Conservation (phyloP, 2,888 invertebrate species). For the Heteropelma amictum region DNA sequence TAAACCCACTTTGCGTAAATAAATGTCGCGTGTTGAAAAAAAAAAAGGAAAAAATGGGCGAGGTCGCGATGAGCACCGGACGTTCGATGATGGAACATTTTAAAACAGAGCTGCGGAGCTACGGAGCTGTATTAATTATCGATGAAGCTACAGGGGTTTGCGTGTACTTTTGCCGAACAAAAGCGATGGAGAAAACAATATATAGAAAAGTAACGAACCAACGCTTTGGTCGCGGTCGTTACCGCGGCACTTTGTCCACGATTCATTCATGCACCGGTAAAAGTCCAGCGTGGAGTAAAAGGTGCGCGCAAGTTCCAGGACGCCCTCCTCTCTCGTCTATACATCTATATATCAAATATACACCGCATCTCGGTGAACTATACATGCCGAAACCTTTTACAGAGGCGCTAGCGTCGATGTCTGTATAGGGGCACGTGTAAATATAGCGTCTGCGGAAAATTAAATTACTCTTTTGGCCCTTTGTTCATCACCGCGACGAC, state of each 20-base stretch:
- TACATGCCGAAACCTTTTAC: conserved; percentile 15
- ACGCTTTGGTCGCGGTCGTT: conserved; percentile 51
- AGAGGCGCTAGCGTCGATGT: conserved; percentile 2
- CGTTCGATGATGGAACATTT: too few relatives aligned
- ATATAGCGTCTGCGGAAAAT: conserved; percentile 56
- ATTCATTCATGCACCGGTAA: conserved; percentile 46
- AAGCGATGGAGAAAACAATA: conserved; percentile 39
- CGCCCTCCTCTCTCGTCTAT: background rate
- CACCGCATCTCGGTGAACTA: too few relatives aligned
- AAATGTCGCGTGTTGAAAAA: background rate
- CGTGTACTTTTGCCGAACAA: background rate
- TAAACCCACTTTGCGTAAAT: background rate
- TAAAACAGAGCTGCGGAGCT: background rate
- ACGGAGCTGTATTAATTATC: conserved; percentile 77
- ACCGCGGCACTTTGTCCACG: conserved; percentile 29
- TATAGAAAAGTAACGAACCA: conserved; percentile 43
- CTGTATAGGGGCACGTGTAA: conserved; percentile 48
- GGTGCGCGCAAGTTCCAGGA: conserved; percentile 38
- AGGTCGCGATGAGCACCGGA: conserved; percentile 2
- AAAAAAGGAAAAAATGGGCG: conserved; percentile 21
- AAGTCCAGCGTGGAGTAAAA: conserved; percentile 44
- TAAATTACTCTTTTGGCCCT: conserved; percentile 56
- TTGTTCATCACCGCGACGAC: conserved; percentile 57
- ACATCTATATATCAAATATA: background rate
- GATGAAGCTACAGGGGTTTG: conserved; percentile 60